Conservation (phyloP, 2,888 invertebrate species). For the Acronicta psi region DNA sequence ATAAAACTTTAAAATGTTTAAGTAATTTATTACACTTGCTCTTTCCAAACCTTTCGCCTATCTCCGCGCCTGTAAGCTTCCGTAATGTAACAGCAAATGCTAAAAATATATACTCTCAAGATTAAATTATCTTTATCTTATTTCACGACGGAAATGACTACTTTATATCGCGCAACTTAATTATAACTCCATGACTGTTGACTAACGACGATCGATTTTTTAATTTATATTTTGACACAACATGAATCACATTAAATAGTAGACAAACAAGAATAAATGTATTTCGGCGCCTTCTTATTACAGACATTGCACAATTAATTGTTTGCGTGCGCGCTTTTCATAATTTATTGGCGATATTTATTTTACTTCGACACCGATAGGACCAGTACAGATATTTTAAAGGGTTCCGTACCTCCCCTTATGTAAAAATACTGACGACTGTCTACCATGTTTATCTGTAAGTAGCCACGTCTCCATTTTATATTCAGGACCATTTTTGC, state of each 20-base stretch:
- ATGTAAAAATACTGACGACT: no score
- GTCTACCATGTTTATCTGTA: no score
- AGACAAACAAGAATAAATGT: conserved; percentile 49
- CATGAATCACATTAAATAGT: conserved; percentile 55
- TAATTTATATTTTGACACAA: conserved; percentile 61
- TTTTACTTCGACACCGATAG: conserved; percentile 30
- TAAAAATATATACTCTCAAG: conserved; percentile 34
- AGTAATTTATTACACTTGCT: no score
- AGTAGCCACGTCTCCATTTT: no score
- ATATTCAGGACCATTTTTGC: no score
- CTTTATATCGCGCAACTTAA: conserved; percentile 60
- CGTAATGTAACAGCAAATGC: conserved; percentile 5
- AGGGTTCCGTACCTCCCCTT: no score
- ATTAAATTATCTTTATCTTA: conserved; percentile 48
- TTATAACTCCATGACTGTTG: conserved; percentile 62
- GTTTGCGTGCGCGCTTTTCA: conserved; percentile 18
- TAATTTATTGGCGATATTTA: conserved; percentile 30
- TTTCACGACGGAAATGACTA: conserved; percentile 55
- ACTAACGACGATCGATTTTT: conserved; percentile 62
- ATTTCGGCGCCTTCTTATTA: conserved; percentile 53
- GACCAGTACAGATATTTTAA: background rate
- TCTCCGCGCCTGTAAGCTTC: background rate
- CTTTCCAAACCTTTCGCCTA: background rate
- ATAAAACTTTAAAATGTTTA: no score
- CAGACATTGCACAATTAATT: conserved; percentile 42